Evolutionary conservation across 2,888 invertebrate species (phyloP), one percentile per base, ranked within the genome.

Genomic region (Pecten maximus): DNA sequence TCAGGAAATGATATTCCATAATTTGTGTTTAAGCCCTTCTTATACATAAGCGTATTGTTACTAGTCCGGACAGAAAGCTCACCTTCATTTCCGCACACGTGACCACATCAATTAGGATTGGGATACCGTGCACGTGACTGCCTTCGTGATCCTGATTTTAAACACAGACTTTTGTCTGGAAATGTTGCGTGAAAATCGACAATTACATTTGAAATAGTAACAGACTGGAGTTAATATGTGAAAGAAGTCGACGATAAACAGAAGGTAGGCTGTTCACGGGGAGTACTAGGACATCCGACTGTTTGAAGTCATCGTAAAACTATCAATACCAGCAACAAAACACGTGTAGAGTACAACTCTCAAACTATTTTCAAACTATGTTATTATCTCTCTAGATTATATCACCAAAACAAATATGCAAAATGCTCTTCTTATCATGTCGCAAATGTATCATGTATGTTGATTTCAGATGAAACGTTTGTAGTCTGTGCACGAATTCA

Each of bases 1-100:
- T 74, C 74, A 74, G 74, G 74, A 74, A 74, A 74, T 74, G 74
- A 74, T 74, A 74, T 74, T 74, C 28, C 35, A 74, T 23, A 74
- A 74, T 74, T 74, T 74, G 28, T 28, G 6, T 28, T 35, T 74
- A 74, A 74, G 28, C 15, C 28, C 74, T 74, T 23, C 23, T 74
- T 74, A n/a, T n/a, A 74, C 35, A 35, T 35, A 74, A 74, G 74
- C 74, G 74, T 15, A 74, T 74, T 74, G 74, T 74, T 35, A 54
- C 28, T 74, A 74, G 10, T 74, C 74, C 74, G 74, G 74, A 35
- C 8, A 35, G 35, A 35, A 74, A 74, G 74, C 74, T 74, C 74
- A 74, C 74, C 74, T 74, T 74, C 74, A 74, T 74, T 74, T 74
- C 74, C 74, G 74, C 74, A 12, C 74, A 74, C 74, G 74, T 74